phyloP scores from a whole-genome alignment of 2,888 invertebrate genomes.

The Caenorhabditis wallacei region DNA sequence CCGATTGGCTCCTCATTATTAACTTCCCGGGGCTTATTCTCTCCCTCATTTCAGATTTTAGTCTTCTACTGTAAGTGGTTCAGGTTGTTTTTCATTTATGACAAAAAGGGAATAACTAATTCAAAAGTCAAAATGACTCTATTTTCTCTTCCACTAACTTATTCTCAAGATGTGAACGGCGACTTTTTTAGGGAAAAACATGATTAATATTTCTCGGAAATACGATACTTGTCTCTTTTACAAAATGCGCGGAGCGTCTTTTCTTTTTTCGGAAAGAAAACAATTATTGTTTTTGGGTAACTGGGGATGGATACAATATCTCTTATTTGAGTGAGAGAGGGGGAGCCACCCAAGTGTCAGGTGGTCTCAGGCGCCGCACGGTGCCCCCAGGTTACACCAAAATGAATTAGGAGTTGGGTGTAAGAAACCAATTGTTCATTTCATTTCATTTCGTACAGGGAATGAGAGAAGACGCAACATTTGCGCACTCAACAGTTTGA shows the following conservation, averaged over 20 bases:
- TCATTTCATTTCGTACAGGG: too few species aligned
- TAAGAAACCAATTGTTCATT: background rate
- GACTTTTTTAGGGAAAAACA: constrained; percentile 40
- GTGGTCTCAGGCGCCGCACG: constrained; percentile 48
- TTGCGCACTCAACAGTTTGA: too few species aligned
- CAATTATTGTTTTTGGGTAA: constrained; percentile 50
- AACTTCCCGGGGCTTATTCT: background rate
- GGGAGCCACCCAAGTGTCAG: constrained; percentile 16
- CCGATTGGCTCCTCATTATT: constrained; percentile 24
- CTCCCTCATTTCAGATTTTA: background rate
- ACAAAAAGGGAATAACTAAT: constrained; percentile 35
- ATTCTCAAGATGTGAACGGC: constrained; percentile 62
- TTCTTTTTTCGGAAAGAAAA: constrained; percentile 18
- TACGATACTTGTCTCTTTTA: constrained; percentile 63
- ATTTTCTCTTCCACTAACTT: constrained; percentile 29
- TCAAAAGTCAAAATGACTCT: constrained; percentile 46
- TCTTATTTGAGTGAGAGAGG: background rate
- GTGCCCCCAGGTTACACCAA: constrained; percentile 47
- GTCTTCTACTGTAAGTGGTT: background rate
- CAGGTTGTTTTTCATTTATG: background rate
- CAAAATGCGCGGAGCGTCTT: constrained; percentile 7
- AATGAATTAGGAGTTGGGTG: constrained; percentile 1
- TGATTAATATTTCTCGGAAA: constrained; percentile 68
- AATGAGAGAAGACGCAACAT: too few species aligned
- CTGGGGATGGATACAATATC: background rate